A percentile compares a stretch with the other conserved stretches of the same genome.
Conservation (phyloP, 2,113 vertebrate genomes). For the Hydrolagus affinis region DNA sequence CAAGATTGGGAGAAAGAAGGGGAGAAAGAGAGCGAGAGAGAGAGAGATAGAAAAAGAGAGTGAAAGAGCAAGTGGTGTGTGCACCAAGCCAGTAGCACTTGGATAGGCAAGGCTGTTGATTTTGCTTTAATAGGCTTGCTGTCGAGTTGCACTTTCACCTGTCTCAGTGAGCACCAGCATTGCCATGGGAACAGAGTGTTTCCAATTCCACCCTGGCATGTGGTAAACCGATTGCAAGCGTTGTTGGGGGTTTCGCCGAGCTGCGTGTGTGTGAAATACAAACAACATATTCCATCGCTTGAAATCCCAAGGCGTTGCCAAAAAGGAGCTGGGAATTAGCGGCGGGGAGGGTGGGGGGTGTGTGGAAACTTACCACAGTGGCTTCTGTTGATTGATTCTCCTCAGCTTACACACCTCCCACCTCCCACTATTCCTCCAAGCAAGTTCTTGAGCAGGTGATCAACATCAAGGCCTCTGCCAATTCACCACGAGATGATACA, state of each 20-base stretch:
- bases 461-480: background rate
- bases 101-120: background rate
- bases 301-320: background rate
- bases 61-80: background rate
- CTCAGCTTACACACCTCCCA: background rate
- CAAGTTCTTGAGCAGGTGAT: background rate
- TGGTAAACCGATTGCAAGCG: background rate
- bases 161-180: background rate
- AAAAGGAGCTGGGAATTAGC: background rate
- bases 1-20: too few relatives aligned
- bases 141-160: conserved; percentile 29
- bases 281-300: background rate
- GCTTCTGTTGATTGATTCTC: background rate
- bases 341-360: too few relatives aligned
- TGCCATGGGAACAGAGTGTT: background rate
- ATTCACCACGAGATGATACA: background rate
- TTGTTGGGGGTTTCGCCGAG: too few relatives aligned
- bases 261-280: too few relatives aligned
- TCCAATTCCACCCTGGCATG: background rate
- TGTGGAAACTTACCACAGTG: too few relatives aligned
- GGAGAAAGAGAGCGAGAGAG: background rate
- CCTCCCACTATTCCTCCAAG: background rate
- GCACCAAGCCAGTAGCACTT: background rate
- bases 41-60: conserved; percentile 29
- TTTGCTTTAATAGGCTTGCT: conserved; percentile 12